Base-by-base conservation (phyloP, 92 coral and sea anemone species). In the Montipora capitata region DNA sequence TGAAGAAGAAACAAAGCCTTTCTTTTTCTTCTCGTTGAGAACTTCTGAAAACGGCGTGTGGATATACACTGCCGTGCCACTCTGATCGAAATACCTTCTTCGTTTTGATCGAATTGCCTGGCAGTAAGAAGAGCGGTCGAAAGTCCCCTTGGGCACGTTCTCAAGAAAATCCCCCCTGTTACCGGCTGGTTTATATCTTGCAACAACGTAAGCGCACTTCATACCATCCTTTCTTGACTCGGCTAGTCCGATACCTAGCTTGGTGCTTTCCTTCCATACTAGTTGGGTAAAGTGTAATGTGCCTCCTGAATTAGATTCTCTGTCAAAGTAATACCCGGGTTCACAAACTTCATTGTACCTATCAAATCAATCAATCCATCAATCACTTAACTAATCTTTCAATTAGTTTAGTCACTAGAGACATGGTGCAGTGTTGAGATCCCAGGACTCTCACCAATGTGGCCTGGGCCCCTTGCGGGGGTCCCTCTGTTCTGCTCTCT, bases 121-220 rank as follows among this genome's bases (percentile, higher is more conserved):
- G 45, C 94, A 90, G 63, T 90, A 90, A 41, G 74, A 73, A 27
- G 35, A 1, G 6, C 11, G 49, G 10, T 91, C 86, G 77, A 91
- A 91, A 10, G 79, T 81, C 8, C 94, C 94, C 38, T 54, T 77
- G 39, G 45, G 81, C 2, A 91, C 91, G 73, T 91, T 86, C 1
- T 65, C 35, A 2, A 65, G 49, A 68, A 81, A 91, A 14, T 62
- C 65, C 4, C 94, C 94, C 84, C 86, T 73, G 88, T 96, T 96
- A 1, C 99, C 99, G 2, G 97, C 92, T 5, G 94, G 93, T 61
- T 85, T 81, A 84, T 96, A 96, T 15, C 96, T 39, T 10, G 65
- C 81, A 38, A 62, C 81, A 43, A 40, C 75, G 12, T 57, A 65
- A 1, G 74, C 58, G 41, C 74, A 85, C 54, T 74, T 10, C 48